phyloP scores from a whole-genome alignment of 2,797 vertebrate species.

The Pogoniulus pusillus region DNA sequence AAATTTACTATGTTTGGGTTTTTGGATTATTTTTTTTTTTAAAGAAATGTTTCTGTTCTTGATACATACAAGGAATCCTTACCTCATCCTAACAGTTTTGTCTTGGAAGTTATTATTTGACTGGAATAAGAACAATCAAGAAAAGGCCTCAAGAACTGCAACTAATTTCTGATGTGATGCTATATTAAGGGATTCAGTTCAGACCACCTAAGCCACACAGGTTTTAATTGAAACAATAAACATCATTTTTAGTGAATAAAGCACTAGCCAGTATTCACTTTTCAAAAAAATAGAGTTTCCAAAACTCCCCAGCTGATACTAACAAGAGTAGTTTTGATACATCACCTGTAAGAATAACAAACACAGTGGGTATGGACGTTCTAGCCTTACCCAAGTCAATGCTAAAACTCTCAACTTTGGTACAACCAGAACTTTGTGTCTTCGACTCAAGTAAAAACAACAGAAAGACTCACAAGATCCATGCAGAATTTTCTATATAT shows the following conservation, averaged over 20 bases:
- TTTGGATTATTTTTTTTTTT: neutral
- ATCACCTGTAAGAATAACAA: neutral
- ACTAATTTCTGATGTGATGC: neutral
- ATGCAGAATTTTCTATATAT: neutral
- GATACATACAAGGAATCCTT: neutral
- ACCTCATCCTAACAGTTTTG: neutral
- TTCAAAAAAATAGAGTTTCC: neutral
- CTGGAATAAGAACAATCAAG: neutral
- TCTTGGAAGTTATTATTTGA: neutral
- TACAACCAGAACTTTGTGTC: neutral
- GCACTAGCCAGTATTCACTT: neutral
- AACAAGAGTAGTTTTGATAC: neutral
- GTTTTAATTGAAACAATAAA: neutral
- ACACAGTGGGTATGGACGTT: neutral
- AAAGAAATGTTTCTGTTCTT: neutral
- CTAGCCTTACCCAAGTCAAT: neutral
- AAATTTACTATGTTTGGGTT: neutral
- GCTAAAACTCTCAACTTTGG: neutral
- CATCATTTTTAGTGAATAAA: neutral
- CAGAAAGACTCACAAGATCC: neutral
- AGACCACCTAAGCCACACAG: neutral
- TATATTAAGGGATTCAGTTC: neutral
- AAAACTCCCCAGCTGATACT: neutral
- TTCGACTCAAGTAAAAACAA: neutral
- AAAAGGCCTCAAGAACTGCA: neutral